Evolutionary conservation across 2,888 invertebrate species (phyloP).

Genomic region (Melieria picta): DNA sequence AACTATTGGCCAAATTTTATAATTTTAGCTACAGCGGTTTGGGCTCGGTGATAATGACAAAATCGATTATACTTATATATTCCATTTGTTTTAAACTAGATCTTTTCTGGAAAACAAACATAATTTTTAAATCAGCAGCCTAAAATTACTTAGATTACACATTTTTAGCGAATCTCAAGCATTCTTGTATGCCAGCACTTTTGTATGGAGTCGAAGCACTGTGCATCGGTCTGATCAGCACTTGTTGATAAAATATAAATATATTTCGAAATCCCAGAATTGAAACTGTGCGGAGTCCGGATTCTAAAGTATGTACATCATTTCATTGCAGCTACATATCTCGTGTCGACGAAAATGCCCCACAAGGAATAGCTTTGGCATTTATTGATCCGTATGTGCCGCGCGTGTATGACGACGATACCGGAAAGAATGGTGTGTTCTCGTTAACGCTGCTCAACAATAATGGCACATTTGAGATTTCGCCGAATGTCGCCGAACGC

Average conservation of each 20-base stretch:
- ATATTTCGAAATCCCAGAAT: too few species aligned
- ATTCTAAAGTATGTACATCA: background rate
- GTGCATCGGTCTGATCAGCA: background rate
- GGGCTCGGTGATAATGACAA: too few species aligned
- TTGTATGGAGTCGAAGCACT: background rate
- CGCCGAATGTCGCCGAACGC: constrained; percentile 83
- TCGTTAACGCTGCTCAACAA: constrained; percentile 80
- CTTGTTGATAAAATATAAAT: background rate
- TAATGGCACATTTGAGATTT: constrained; percentile 89
- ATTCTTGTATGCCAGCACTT: background rate
- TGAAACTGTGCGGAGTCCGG: too few species aligned
- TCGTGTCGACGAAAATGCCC: constrained; percentile 82
- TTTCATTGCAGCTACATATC: constrained; percentile 73
- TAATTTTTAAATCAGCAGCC: too few species aligned
- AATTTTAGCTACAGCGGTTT: too few species aligned
- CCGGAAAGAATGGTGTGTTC: constrained; percentile 86
- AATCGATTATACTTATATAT: too few species aligned
- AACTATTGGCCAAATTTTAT: too few species aligned
- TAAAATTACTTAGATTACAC: too few species aligned
- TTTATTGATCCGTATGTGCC: constrained; percentile 79
- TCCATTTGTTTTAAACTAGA: too few species aligned
- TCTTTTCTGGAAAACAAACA: too few species aligned
- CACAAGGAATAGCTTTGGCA: constrained; percentile 79
- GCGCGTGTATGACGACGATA: constrained; percentile 79
- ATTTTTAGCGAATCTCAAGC: too few species aligned